Conservation (phyloP, 2,113 vertebrate genomes). For the Nymphicus hollandicus region DNA sequence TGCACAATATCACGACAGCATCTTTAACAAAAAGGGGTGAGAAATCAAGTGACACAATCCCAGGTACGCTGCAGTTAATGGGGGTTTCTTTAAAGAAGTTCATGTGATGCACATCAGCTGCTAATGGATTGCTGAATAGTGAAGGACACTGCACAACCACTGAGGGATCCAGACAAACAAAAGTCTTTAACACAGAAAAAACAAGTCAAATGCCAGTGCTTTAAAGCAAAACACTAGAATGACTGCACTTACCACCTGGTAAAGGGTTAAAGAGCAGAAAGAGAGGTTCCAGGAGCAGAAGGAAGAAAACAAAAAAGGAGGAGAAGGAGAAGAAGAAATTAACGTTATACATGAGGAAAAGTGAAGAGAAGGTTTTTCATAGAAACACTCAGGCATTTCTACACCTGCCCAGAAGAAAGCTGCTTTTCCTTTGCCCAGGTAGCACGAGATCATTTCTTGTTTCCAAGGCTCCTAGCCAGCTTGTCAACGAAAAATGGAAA, state of each 20-base stretch:
- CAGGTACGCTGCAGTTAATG: background rate
- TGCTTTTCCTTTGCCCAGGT: background rate
- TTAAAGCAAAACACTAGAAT: conserved; percentile 38
- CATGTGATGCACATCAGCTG: background rate
- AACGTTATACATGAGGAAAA: conserved; percentile 47
- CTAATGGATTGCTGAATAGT: background rate
- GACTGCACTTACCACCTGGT: conserved; percentile 81
- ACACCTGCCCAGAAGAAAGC: background rate
- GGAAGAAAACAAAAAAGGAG: conserved; percentile 61
- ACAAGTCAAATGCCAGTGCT: conserved; percentile 6
- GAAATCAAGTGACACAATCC: background rate
- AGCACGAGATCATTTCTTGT: background rate
- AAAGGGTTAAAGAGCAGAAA: conserved; percentile 72
- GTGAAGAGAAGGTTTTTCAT: conserved; percentile 40
- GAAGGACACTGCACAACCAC: conserved; percentile 17
- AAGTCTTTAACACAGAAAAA: background rate
- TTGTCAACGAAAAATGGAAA: background rate
- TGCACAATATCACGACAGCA: background rate
- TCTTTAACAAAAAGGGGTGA: background rate
- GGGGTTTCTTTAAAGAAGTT: background rate
- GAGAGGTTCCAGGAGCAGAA: conserved; percentile 73
- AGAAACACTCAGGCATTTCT: conserved; percentile 14
- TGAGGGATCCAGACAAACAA: conserved; percentile 11
- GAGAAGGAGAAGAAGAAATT: conserved; percentile 66
- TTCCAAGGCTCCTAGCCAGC: background rate